Percentiles rank a stretch among this genome's conserved stretches.
These are phyloP conservation scores for Diplodus sargus DNA, from an alignment of 2,797 vertebrate genomes.

Conservation along the genomic window DNA sequence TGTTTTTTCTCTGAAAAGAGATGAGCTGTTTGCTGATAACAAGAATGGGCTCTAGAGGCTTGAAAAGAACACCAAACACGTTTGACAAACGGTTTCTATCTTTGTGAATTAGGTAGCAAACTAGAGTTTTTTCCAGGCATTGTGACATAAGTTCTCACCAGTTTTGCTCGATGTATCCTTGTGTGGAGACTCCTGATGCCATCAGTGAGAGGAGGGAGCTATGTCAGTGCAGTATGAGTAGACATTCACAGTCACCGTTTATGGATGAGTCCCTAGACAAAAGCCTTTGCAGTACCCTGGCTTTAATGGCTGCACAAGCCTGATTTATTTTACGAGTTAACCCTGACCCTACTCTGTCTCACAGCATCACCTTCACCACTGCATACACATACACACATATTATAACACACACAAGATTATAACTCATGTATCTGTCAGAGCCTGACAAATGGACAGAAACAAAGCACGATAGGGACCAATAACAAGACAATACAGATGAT, in stretches of 20 bases:
- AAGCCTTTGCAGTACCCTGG: constrained; percentile 30
- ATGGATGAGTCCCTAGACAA: constrained; percentile 55
- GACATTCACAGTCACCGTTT: constrained; percentile 37
- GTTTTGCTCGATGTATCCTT: constrained; percentile 12
- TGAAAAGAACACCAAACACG: constrained; percentile 27
- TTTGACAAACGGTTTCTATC: neutral
- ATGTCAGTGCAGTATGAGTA: constrained; percentile 34
- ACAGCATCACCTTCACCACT: constrained; percentile 27
- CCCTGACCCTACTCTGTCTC: constrained; percentile 56
- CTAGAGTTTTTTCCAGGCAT: constrained; percentile 7
- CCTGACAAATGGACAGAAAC: constrained; percentile 66
- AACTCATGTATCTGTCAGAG: constrained; percentile 13
- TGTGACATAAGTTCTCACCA: constrained; percentile 23
- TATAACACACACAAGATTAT: constrained; percentile 18
- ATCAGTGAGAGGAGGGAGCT: constrained; percentile 31
- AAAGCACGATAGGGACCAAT: constrained; percentile 43
- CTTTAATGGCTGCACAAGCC: constrained; percentile 49
- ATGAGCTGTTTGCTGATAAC: neutral
- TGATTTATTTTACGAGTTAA: constrained; percentile 65
- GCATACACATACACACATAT: constrained; percentile 1
- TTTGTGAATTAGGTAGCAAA: constrained; percentile 16
- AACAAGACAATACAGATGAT: constrained; percentile 45
- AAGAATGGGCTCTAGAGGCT: neutral
- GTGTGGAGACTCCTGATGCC: constrained; percentile 15
- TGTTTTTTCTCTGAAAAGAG: too few relatives aligned